These are phyloP conservation scores for Paedocypris micromegethes DNA, from an alignment of 2,797 vertebrate genomes.

Conservation along the genomic window DNA sequence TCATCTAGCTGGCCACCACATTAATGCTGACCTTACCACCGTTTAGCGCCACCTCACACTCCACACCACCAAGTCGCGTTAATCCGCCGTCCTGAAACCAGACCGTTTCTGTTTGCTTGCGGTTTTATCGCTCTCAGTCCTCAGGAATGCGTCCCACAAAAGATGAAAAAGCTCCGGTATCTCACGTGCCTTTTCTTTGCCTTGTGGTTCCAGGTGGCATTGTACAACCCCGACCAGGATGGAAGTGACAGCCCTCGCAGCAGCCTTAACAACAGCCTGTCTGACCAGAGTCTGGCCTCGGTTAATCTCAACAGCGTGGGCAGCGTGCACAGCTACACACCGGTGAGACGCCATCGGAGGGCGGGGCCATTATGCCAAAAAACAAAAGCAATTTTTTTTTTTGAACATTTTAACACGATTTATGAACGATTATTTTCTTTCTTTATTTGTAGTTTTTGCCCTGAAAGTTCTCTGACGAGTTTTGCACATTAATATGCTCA, in stretches of 20 bases:
- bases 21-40: conserved; percentile 13
- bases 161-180: neutral
- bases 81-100: conserved; percentile 19
- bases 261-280: conserved; percentile 97
- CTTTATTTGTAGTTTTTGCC: no score
- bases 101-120: conserved; percentile 28
- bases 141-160: conserved; percentile 8
- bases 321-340: conserved; percentile 86
- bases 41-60: no score
- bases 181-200: conserved; percentile 28
- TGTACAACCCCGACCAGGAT: conserved; percentile 90
- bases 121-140: conserved; percentile 1
- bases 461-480: no score
- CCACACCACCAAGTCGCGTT: no score
- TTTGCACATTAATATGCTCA: no score
- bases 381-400: no score
- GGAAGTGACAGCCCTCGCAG: conserved; percentile 90
- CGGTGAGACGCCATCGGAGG: conserved; percentile 65
- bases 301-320: conserved; percentile 91
- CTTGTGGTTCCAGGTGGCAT: conserved; percentile 74
- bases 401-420: no score
- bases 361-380: no score
- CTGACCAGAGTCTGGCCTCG: conserved; percentile 89
- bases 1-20: conserved; percentile 22
- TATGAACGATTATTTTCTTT: no score